Conservation (phyloP, 1,140 invertebrate genomes). For the Pygmarrhopalites habei region DNA sequence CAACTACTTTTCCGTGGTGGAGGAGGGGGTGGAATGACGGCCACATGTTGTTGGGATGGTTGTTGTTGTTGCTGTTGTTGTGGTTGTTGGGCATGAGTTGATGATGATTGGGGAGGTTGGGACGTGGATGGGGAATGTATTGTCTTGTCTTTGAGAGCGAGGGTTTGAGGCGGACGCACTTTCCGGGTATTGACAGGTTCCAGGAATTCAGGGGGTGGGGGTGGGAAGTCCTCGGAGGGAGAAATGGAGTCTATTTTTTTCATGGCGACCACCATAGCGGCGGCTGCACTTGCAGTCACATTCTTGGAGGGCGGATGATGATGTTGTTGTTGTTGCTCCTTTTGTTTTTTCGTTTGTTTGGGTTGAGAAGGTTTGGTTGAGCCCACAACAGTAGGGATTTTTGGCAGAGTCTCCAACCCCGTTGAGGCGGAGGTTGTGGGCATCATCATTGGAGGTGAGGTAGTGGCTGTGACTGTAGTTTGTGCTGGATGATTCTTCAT, state of each 20-base stretch:
- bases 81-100: too few species aligned
- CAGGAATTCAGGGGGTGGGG: constrained; percentile 25
- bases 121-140: background rate
- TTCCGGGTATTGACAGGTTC: background rate
- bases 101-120: background rate
- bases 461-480: constrained; percentile 16
- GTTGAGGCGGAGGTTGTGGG: constrained; percentile 54
- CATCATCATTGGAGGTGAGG: constrained; percentile 10
- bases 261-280: too few species aligned
- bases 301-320: background rate
- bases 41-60: background rate
- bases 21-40: constrained; percentile 5
- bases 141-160: constrained; percentile 28
- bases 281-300: background rate
- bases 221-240: constrained; percentile 28
- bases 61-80: background rate
- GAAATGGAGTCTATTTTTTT: too few species aligned
- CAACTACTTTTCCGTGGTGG: too few species aligned
- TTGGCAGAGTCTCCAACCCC: constrained; percentile 43
- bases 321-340: constrained; percentile 9
- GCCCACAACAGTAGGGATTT: constrained; percentile 43
- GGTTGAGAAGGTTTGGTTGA: too few species aligned
- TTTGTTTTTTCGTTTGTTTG: background rate
- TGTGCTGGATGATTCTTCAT: constrained; percentile 22
- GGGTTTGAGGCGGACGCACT: constrained; percentile 28